phyloP scores from a whole-genome alignment of 2,888 invertebrate species.

The Pseudolycoriella hygida region DNA sequence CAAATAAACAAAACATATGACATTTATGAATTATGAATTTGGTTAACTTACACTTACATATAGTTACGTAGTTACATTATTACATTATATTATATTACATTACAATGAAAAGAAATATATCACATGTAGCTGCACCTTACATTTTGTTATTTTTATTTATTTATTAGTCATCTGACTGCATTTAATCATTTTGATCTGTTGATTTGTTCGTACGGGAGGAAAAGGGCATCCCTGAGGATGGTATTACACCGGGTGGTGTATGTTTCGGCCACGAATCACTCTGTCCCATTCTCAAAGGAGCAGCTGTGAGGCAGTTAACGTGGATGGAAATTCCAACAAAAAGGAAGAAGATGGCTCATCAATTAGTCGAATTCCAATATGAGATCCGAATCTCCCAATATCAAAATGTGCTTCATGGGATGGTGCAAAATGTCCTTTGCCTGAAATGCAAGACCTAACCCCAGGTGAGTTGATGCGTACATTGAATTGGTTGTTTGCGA shows the following conservation, averaged over 20 bases:
- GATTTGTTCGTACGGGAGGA: no score
- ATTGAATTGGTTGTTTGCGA: slow-evolving; percentile 12
- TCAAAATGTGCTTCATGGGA: slow-evolving; percentile 59
- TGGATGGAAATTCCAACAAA: slow-evolving; percentile 10
- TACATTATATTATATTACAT: no score
- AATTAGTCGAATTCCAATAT: slow-evolving; percentile 44
- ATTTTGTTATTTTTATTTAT: no score
- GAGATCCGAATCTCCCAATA: slow-evolving; percentile 35
- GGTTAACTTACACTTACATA: no score
- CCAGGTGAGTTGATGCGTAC: slow-evolving; percentile 28
- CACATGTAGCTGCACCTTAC: no score
- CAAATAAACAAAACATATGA: no score
- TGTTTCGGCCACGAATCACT: slow-evolving; percentile 2
- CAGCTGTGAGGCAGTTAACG: slow-evolving; percentile 10
- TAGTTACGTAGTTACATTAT: no score
- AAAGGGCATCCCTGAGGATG: background rate
- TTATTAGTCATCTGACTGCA: no score
- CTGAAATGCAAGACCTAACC: slow-evolving; percentile 33
- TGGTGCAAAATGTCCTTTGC: slow-evolving; percentile 28
- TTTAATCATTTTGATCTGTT: no score
- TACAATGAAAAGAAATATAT: no score
- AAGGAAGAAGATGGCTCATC: background rate
- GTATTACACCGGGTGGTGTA: slow-evolving; percentile 1
- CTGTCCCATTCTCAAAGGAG: slow-evolving; percentile 5
- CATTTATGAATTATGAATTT: no score